Evolutionary conservation across 1,140 invertebrate species (phyloP).

Genomic region (Neuroterus valhalla): DNA sequence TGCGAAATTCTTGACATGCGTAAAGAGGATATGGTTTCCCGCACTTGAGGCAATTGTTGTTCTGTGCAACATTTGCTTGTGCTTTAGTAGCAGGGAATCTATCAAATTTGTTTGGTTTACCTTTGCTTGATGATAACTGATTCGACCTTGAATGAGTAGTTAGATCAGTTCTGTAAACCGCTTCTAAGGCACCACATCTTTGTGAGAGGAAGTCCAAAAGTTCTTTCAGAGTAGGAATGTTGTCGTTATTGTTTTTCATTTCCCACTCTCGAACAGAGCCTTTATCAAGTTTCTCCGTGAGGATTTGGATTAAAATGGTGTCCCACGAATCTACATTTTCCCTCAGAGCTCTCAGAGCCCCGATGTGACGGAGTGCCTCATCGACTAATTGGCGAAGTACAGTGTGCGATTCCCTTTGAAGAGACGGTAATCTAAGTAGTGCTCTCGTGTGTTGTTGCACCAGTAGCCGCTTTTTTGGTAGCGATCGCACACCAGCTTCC

Average conservation of each 20-base stretch:
- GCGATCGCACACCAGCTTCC: no score
- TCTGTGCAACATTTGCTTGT: neutral
- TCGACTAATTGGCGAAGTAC: neutral
- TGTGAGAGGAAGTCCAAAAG: no score
- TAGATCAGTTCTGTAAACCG: no score
- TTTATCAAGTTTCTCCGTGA: neutral
- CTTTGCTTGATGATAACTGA: no score
- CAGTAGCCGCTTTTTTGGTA: no score
- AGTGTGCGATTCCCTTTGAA: no score
- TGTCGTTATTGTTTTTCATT: neutral
- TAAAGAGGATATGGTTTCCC: neutral
- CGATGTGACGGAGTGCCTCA: neutral
- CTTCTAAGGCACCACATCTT: neutral
- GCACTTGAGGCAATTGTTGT: neutral
- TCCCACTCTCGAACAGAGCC: neutral
- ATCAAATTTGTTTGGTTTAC: neutral
- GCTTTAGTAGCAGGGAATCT: neutral
- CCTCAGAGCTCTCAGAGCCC: neutral
- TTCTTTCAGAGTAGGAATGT: neutral
- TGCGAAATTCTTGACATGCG: neutral
- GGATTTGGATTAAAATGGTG: neutral
- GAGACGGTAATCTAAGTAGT: no score
- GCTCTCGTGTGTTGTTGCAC: no score
- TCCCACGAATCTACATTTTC: neutral
- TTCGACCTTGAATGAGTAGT: no score